A percentile compares a stretch with the other conserved stretches of the same genome.
These are phyloP conservation scores for Temnothorax nylanderi DNA, from an alignment of 1,140 invertebrate genomes.

Conservation along the genomic window DNA sequence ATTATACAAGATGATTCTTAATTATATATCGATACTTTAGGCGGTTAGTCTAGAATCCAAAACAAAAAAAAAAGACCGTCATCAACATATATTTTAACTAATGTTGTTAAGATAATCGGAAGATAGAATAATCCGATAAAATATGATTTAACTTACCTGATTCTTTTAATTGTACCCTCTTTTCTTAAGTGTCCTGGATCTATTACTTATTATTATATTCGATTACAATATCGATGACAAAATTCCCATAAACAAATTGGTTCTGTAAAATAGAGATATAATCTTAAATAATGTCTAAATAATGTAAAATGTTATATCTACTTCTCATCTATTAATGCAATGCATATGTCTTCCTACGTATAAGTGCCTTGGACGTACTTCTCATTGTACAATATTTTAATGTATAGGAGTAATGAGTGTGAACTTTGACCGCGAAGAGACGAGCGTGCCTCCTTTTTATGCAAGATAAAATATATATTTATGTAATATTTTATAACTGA, in stretches of 20 bases:
- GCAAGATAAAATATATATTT: conserved; percentile 25
- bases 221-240: background rate
- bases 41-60: background rate
- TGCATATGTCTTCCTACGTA: conserved; percentile 14
- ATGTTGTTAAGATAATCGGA: background rate
- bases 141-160: conserved; percentile 29
- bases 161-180: conserved; percentile 4
- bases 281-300: background rate
- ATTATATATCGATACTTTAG: background rate
- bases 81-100: background rate
- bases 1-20: conserved; percentile 7
- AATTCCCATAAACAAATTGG: conserved; percentile 1
- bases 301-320: conserved; percentile 16
- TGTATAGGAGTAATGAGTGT: background rate
- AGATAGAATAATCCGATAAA: background rate
- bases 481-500: conserved; percentile 20
- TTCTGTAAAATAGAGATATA: conserved; percentile 12
- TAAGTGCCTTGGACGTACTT: conserved; percentile 50
- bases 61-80: background rate
- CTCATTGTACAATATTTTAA: conserved; percentile 51
- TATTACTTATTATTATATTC: conserved; percentile 5
- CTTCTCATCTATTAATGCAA: conserved; percentile 18
- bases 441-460: background rate
- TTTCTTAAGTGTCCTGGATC: background rate
- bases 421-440: background rate